Percentiles rank a stretch among this genome's conserved stretches.
phyloP scores from a whole-genome alignment of 2,113 vertebrate species.

The Felis catus region DNA sequence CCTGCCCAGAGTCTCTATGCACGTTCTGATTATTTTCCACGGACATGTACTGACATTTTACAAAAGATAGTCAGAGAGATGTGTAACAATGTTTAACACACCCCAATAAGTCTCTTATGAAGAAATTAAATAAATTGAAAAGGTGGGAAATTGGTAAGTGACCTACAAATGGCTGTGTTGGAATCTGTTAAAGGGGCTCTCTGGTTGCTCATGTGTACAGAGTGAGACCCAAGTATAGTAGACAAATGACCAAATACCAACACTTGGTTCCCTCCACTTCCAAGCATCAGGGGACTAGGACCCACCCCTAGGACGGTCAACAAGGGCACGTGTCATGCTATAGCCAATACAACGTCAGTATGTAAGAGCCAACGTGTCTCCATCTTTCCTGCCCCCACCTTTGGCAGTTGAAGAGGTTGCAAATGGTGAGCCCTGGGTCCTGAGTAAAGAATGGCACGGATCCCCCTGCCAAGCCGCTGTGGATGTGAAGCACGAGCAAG shows the following conservation, averaged over 20 bases:
- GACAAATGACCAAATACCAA: neutral
- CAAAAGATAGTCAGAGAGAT: neutral
- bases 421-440: neutral
- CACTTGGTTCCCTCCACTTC: neutral
- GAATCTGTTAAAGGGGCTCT: neutral
- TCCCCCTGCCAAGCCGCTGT: too few species aligned
- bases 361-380: neutral
- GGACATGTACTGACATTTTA: neutral
- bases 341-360: neutral
- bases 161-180: neutral
- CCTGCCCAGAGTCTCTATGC: too few species aligned
- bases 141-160: neutral
- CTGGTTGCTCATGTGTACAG: too few species aligned
- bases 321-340: neutral
- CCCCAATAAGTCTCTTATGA: neutral
- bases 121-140: neutral
- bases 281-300: neutral
- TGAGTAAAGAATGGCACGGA: neutral
- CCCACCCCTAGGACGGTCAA: fast-evolving
- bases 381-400: neutral
- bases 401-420: neutral
- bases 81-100: neutral
- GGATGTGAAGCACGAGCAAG: neutral
- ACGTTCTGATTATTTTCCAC: neutral
- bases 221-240: neutral